Evolutionary conservation across 2,797 vertebrate genomes (phyloP), one percentile per base, ranked within the genome.

Genomic region (Oophaga sylvatica): DNA sequence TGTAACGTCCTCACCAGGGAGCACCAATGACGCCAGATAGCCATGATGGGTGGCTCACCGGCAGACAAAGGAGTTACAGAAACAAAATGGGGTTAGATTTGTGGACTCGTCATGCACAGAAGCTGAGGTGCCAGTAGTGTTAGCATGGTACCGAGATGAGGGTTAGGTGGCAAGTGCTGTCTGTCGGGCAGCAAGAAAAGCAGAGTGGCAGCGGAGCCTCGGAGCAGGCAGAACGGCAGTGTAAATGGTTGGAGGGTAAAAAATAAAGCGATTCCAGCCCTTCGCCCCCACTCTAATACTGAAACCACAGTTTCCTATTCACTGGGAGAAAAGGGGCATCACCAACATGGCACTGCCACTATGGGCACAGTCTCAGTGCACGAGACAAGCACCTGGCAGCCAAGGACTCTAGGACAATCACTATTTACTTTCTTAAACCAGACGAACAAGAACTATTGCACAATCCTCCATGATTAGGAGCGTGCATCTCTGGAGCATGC

Each of bases 81-180:
- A 20, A 17, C 15, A 26, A 26, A 57, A 41, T 22, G 68, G 26
- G 59, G 5, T 41, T 53, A 0, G 48, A 10, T 53, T 53, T 53
- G 67, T 45, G 60, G 26, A 29, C 26, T 65, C 17, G 22, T 75
- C 76, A 82, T 85, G 70, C 87, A 81, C 70, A 81, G 20, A 35
- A 78, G 60, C 8, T 0, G 31, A n/a, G 41, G 78, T 75, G 59
- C 62, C 68, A 81, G 59, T 68, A 78, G 20, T 41, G 57, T 73
- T 63, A 41, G 78, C 68, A 31, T 45, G 63, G 79, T 11, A 3
- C 29, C 7, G n/a, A 68, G 9, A 56, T 31, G 62, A 15, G 13
- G 41, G 31, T 2, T 20, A 48, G 48, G 48, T 20, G 22, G 10
- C 2, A 15, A 31, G 48, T 26, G 29, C 76, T 31, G 53, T 73